These are phyloP conservation scores for Ophioninae sp. DNA, from an alignment of 2,888 invertebrate genomes.

Conservation along the genomic window DNA sequence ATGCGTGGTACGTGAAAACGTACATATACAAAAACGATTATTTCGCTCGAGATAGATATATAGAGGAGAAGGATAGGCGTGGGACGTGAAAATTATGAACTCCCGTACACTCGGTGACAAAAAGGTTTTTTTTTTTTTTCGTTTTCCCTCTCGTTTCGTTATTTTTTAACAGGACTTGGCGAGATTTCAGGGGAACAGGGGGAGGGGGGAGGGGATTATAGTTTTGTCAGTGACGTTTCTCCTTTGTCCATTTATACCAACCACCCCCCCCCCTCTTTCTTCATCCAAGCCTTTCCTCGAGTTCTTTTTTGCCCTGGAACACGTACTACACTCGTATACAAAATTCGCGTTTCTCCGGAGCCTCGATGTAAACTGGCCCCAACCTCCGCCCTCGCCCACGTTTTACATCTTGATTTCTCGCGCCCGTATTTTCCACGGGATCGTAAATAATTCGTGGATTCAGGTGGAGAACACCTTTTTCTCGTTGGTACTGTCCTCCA, in stretches of 20 bases:
- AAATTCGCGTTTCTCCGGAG: slow-evolving; percentile 44
- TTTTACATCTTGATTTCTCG: slow-evolving; percentile 76
- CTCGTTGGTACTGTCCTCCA: slow-evolving; percentile 24
- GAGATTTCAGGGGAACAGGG: slow-evolving; percentile 12
- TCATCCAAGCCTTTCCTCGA: slow-evolving; percentile 3
- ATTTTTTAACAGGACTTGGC: slow-evolving; percentile 28
- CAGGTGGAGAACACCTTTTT: slow-evolving; percentile 53
- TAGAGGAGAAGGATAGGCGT: slow-evolving; percentile 55
- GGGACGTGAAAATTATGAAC: slow-evolving; percentile 76
- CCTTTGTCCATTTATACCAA: no score
- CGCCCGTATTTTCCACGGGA: slow-evolving; percentile 66
- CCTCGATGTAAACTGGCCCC: no score
- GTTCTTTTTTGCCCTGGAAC: slow-evolving; percentile 1
- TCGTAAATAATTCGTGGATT: slow-evolving; percentile 73
- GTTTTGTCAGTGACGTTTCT: slow-evolving; percentile 60
- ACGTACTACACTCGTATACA: slow-evolving; percentile 32
- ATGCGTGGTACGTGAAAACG: slow-evolving; percentile 68
- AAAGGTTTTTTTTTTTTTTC: slow-evolving; percentile 46
- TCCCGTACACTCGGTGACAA: slow-evolving; percentile 67
- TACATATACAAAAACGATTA: slow-evolving; percentile 65
- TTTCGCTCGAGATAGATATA: slow-evolving; percentile 67
- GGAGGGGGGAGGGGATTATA: slow-evolving; percentile 36
- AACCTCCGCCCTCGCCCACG: slow-evolving; percentile 69
- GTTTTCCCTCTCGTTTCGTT: slow-evolving; percentile 21
- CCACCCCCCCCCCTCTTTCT: slow-evolving; percentile 29